These are phyloP conservation scores for Enteromius thamalakanensis DNA, from an alignment of 2,797 vertebrate genomes.

Conservation along the genomic window DNA sequence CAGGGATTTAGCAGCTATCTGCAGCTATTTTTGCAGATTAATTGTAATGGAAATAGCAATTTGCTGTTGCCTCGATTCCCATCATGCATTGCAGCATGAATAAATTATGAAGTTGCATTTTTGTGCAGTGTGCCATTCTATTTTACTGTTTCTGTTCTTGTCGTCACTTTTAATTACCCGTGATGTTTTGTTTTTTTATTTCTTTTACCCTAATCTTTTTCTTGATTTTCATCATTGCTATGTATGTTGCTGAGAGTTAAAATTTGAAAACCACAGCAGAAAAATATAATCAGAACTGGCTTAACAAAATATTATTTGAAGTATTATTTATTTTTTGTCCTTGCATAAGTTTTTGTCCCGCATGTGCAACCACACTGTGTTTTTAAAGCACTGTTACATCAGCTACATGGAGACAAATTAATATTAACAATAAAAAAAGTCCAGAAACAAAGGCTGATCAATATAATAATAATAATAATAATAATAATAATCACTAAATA, in stretches of 20 bases:
- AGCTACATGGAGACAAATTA: neutral
- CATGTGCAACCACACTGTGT: neutral
- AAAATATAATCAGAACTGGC: neutral
- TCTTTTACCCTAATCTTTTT: neutral
- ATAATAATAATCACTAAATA: too few relatives aligned
- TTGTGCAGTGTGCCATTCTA: neutral
- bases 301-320: neutral
- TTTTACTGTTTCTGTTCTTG: neutral
- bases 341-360: too few relatives aligned
- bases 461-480: neutral
- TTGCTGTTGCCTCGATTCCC: neutral
- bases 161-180: neutral
- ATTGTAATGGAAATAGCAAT: neutral
- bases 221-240: neutral
- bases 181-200: neutral
- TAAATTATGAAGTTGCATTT: neutral
- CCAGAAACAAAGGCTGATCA: neutral
- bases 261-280: neutral
- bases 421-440: neutral
- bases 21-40: neutral
- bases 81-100: neutral
- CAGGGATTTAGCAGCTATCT: neutral
- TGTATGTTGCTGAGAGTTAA: neutral
- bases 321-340: neutral
- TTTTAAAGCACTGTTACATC: neutral